Conservation (phyloP, 2,797 vertebrate genomes). For the Odontamblyopus rebecca region DNA sequence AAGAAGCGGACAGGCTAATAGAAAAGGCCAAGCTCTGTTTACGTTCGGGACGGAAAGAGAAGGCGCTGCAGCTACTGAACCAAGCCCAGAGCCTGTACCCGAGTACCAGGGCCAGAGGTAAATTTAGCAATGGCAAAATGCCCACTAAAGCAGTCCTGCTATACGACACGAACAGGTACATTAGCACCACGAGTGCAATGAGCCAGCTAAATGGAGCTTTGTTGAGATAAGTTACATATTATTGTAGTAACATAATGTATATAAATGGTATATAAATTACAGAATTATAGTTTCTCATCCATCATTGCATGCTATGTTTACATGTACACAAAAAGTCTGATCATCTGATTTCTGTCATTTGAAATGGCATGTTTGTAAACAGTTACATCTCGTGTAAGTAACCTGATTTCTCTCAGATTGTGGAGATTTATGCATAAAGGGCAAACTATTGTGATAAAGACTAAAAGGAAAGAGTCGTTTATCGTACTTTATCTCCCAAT, state of each 20-base stretch:
- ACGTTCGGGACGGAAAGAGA: constrained; percentile 78
- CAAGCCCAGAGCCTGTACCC: constrained; percentile 80
- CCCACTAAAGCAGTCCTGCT: constrained; percentile 15
- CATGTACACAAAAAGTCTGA: background rate
- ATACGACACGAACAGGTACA: background rate
- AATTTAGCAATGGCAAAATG: constrained; percentile 51
- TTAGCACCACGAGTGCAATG: background rate
- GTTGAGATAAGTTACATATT: background rate
- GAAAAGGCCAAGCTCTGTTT: constrained; percentile 83
- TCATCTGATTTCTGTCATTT: background rate
- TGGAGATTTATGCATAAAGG: no score
- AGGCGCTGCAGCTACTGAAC: constrained; percentile 78
- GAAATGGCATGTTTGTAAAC: background rate
- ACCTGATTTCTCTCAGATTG: no score
- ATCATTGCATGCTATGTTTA: background rate
- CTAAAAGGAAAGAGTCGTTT: no score
- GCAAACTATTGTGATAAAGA: no score
- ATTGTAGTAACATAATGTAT: background rate
- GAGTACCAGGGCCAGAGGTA: constrained; percentile 83
- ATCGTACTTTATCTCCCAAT: no score
- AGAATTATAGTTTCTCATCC: no score
- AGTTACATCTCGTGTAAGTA: no score
- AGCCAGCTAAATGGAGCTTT: background rate
- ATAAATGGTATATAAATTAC: background rate
- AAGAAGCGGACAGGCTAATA: constrained; percentile 79